Base-by-base conservation (phyloP, 2,888 invertebrate genomes). In the Bellardia bayeri region DNA sequence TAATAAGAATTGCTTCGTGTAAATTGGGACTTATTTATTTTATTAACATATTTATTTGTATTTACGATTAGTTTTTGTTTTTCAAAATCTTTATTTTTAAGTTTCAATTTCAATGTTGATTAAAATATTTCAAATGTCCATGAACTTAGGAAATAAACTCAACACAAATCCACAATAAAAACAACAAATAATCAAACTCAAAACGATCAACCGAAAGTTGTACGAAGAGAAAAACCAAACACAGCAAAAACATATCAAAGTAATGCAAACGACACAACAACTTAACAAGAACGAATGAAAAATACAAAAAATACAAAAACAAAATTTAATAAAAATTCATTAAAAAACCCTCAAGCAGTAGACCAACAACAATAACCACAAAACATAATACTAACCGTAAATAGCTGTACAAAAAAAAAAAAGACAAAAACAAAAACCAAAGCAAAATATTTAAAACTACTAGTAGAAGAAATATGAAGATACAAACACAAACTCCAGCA, bases 91-190 rank as follows among this genome's bases (percentile, higher is more conserved):
- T 11, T 37, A 42, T 63, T 72, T 64, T 72, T 85, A 51, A 74
- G 74, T 74, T 86, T 82, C 42, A 82, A 71, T 86, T 79, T 86
- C 79, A 86, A 69, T 86, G 74, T 58, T 82, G 78, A 82, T 82
- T 74, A 69, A 75, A 86, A 75, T 79, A 79, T 79, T 74, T 69
- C 13, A 68, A 78, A 78, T 72, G 78, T 84, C 83, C 83, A 72
- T 84, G 83, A 84, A 84, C 83, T 72, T 84, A 78, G 72, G 51
- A 71, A 76, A 83, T 72, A 78, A 83, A 83, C 82, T 82, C 69
- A 69, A 42, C 8, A 40, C 66, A 30, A 66, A 68, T 45, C 11
- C 16, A 56, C 23, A 58, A 37, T 49, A 49, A 42, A n/a, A 40
- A 51, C 14, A 45, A 54, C 54, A 40, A 79, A 58, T 54, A 56